phyloP scores from a whole-genome alignment of 1,140 invertebrate species.

The Andrena cerasifolii region DNA sequence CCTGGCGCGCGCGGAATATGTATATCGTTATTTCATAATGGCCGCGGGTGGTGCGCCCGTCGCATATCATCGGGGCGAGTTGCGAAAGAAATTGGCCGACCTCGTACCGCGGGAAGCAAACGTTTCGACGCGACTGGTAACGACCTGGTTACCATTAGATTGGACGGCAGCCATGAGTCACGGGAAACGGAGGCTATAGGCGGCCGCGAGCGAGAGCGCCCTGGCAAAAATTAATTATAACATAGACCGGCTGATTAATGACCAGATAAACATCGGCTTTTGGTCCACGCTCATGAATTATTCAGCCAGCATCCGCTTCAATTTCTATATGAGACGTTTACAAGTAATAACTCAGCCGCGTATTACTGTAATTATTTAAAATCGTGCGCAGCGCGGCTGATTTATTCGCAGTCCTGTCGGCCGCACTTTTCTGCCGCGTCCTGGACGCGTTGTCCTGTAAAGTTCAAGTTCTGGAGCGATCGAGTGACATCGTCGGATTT shows the following conservation, averaged over 20 bases:
- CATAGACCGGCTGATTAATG: slow-evolving; percentile 32
- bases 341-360: not conserved
- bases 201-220: not conserved
- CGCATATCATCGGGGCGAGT: slow-evolving; percentile 64
- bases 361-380: slow-evolving; percentile 14
- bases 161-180: slow-evolving; percentile 28
- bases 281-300: slow-evolving; percentile 20
- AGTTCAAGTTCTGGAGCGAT: too few relatives aligned
- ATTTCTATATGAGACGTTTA: slow-evolving; percentile 14
- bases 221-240: slow-evolving; percentile 48
- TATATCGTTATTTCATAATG: slow-evolving; percentile 70
- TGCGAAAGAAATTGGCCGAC: slow-evolving; percentile 69
- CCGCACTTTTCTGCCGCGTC: not conserved
- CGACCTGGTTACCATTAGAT: slow-evolving; percentile 42
- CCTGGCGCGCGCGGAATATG: slow-evolving; percentile 54
- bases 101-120: slow-evolving; percentile 55
- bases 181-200: slow-evolving; percentile 9
- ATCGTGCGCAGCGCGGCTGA: not conserved
- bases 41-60: slow-evolving; percentile 60
- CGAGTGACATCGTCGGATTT: too few relatives aligned
- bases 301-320: slow-evolving; percentile 15
- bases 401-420: not conserved
- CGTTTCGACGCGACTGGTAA: slow-evolving; percentile 51
- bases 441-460: not conserved
- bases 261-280: slow-evolving; percentile 34